These are phyloP conservation scores for Myocastor coypus DNA, from an alignment of 2,113 vertebrate genomes.

Conservation along the genomic window DNA sequence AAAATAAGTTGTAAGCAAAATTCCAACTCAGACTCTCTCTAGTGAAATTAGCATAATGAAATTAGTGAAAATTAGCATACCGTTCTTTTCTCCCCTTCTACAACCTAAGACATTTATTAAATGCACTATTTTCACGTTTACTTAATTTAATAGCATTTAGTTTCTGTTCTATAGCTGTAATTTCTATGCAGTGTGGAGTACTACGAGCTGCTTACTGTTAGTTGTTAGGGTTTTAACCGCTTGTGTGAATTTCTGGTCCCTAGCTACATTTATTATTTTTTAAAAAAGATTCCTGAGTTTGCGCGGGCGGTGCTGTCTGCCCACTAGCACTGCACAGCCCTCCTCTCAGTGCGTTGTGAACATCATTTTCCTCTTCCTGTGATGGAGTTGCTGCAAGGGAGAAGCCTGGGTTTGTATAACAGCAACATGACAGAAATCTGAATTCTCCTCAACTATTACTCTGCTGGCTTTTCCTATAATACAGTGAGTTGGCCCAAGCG, in stretches of 20 bases:
- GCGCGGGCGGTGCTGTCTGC: not conserved
- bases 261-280: not conserved
- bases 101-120: not conserved
- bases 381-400: not conserved
- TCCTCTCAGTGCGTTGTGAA: not conserved
- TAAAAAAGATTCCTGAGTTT: not conserved
- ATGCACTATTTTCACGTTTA: not conserved
- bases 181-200: not conserved
- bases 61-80: not conserved
- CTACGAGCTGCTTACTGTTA: not conserved
- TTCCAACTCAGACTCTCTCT: constrained; percentile 12
- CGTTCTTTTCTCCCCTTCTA: not conserved
- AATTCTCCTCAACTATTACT: not conserved
- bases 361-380: not conserved
- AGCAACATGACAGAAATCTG: not conserved
- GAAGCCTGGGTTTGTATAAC: not conserved
- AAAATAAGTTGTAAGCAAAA: constrained; percentile 24
- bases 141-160: not conserved
- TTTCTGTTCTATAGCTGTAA: not conserved
- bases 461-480: not conserved
- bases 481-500: not conserved
- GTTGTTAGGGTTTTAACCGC: not conserved
- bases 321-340: not conserved
- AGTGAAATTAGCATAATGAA: not conserved
- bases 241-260: not conserved